Percentiles rank a stretch among this genome's conserved stretches.
phyloP scores from a whole-genome alignment of 37 sponge, comb jelly and placozoan species.

The Mnemiopsis leidyi region DNA sequence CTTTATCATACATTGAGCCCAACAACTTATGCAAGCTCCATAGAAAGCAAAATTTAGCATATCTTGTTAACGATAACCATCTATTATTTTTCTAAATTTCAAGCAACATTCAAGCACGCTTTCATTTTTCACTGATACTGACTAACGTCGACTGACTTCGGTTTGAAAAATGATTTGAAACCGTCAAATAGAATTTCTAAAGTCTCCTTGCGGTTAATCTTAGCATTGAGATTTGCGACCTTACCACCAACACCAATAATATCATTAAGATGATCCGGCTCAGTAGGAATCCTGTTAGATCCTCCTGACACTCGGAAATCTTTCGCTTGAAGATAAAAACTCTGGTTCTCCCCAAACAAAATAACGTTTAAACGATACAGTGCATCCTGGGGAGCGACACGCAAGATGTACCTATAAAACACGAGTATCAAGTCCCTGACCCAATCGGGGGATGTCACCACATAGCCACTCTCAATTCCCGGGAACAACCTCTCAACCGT shows the following conservation, averaged over 20 bases:
- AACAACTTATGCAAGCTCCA: no score
- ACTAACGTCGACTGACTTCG: slow-evolving; percentile 20
- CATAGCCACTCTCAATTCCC: neutral
- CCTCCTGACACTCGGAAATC: slow-evolving; percentile 20
- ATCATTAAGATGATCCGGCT: neutral
- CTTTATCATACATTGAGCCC: no score
- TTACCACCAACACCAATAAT: neutral
- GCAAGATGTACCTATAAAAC: slow-evolving; percentile 21
- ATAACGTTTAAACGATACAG: neutral
- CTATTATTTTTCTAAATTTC: no score
- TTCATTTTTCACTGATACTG: slow-evolving; percentile 11
- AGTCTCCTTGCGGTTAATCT: neutral
- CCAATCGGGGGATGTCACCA: slow-evolving; percentile 13
- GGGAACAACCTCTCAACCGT: slow-evolving; percentile 6
- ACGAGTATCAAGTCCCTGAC: slow-evolving; percentile 29
- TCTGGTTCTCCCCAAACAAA: neutral
- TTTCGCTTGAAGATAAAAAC: neutral
- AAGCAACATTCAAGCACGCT: no score
- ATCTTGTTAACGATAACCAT: no score
- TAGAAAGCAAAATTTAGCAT: no score
- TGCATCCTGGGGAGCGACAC: neutral
- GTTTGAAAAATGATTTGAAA: slow-evolving; percentile 32
- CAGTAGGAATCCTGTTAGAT: neutral
- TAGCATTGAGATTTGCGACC: neutral
- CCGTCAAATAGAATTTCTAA: neutral